phyloP scores from a whole-genome alignment of 2,797 vertebrate genomes.

The Tenualosa thibaudeaui region DNA sequence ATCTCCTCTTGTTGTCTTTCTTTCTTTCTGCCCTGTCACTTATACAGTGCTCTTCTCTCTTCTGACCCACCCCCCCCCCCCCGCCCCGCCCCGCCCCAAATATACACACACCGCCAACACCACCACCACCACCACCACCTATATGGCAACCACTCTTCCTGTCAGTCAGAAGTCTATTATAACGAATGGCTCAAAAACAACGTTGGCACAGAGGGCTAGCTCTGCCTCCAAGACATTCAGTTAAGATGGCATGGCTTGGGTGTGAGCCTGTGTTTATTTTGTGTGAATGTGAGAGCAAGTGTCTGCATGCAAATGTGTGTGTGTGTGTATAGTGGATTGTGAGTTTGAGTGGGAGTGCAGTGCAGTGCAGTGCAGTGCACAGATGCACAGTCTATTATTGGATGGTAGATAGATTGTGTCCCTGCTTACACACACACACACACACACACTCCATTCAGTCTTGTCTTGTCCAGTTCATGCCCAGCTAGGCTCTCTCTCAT shows the following conservation, averaged over 20 bases:
- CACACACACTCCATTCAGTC: not conserved
- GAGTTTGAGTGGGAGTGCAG: not conserved
- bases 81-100: too few relatives aligned
- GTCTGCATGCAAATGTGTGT: constrained; percentile 3
- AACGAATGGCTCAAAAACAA: not conserved
- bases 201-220: not conserved
- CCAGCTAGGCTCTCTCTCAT: constrained; percentile 39
- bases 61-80: too few relatives aligned
- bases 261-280: not conserved
- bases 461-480: not conserved
- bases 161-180: not conserved
- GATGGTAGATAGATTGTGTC: not conserved
- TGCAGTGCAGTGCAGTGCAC: not conserved
- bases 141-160: not conserved
- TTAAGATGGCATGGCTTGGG: not conserved
- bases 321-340: constrained; percentile 3
- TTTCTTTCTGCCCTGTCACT: not conserved
- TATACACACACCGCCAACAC: not conserved
- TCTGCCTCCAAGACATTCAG: not conserved
- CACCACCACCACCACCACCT: not conserved
- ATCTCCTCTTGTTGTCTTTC: not conserved
- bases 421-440: not conserved
- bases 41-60: not conserved
- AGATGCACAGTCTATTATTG: constrained; percentile 21
- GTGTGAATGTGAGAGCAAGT: not conserved